Base-by-base conservation (phyloP, 2,888 invertebrate species). In the Muscina levida region DNA sequence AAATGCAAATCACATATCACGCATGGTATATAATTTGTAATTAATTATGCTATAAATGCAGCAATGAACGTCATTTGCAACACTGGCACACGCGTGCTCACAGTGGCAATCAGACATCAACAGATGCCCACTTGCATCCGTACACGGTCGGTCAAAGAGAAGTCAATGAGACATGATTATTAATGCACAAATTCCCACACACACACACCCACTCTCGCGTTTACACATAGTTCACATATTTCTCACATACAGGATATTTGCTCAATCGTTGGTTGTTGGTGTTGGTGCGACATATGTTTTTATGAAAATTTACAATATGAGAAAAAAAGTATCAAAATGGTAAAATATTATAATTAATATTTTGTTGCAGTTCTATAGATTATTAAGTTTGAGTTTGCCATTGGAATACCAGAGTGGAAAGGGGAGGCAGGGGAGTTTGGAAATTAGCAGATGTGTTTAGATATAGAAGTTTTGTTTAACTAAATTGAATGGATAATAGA, bases 31-130 rank as follows among this genome's bases (percentile, higher is more conserved):
- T 88, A 87, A 87, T 87, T 87, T 86, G 85, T 84, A 86, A 87
- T 88, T 88, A 88, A 88, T 88, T 88, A 88, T 87, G 88, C 88
- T 81, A 85, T 82, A 84, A 86, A 83, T 83, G 85, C 81, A 84
- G 86, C 77, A 81, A 81, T 68, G 81, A 62, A 62, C 62, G 74
- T 77, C 67, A 77, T 72, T 81, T 74, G 74, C 72, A 72, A 72
- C 72, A 79, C 72, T 17, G 44, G 65, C 24, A 44, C 67, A 31
- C 31, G 22, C 46, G 13, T 4, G 24, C 4, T n/a, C n/a, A n/a
- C n/a, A n/a, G n/a, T n/a, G n/a, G n/a, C n/a, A n/a, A 65, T 22
- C 13, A 24, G 22, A 13, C 24, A 68, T 15, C 3, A 46, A 31
- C 31, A 31, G 44, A 39, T 72, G 67, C 65, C 26, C 73, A 77